Conservation (phyloP, 2,888 invertebrate species). For the Diplolepis rosae region DNA sequence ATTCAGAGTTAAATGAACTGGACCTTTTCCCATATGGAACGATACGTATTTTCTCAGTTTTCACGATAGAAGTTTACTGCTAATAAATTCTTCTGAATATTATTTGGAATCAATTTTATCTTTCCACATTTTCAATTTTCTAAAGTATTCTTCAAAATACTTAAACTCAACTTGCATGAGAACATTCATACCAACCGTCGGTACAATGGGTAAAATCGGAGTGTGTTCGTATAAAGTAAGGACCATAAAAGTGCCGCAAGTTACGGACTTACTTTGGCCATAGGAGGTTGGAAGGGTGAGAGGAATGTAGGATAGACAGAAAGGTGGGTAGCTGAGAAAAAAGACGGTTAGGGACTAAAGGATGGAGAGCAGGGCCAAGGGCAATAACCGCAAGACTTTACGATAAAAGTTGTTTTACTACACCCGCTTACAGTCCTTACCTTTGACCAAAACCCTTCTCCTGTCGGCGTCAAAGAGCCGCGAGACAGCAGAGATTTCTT, state of each 20-base stretch:
- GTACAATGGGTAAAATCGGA: not conserved
- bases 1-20: too few relatives aligned
- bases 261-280: not conserved
- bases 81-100: not conserved
- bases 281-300: not conserved
- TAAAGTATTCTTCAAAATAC: not conserved
- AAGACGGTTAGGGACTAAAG: not conserved
- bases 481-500: conserved; percentile 30
- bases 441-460: conserved; percentile 31
- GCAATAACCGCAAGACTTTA: conserved; percentile 29
- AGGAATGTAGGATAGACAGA: not conserved
- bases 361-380: not conserved
- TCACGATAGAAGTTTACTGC: too few relatives aligned
- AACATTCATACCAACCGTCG: not conserved
- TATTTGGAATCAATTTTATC: not conserved
- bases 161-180: not conserved
- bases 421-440: conserved; percentile 28
- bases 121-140: not conserved
- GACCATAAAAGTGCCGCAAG: conserved; percentile 18
- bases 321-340: conserved; percentile 23
- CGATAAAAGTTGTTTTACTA: conserved; percentile 32
- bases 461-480: conserved; percentile 24
- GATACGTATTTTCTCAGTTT: too few relatives aligned
- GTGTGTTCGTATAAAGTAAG: conserved; percentile 25
- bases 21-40: too few relatives aligned